Conservation (phyloP, 1,140 invertebrate genomes). For the Drosophila watanabei region DNA sequence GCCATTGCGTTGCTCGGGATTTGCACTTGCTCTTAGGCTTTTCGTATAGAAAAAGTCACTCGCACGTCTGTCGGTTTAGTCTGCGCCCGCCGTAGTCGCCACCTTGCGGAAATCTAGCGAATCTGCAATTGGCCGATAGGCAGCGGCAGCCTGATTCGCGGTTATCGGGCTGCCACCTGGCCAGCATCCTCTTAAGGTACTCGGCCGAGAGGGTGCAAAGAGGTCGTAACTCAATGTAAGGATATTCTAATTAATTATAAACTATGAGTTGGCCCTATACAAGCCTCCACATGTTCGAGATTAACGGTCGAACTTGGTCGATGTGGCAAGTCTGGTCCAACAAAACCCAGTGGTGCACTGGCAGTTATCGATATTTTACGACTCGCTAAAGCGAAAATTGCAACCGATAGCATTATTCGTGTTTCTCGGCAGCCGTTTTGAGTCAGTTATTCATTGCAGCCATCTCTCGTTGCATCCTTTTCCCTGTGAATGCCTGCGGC, state of each 20-base stretch:
- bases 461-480: not conserved
- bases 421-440: not conserved
- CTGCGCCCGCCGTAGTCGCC: constrained; percentile 75
- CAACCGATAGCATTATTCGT: not conserved
- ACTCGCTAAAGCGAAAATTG: not conserved
- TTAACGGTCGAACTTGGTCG: not conserved
- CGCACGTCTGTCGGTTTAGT: constrained; percentile 61
- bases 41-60: constrained; percentile 65
- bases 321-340: not conserved
- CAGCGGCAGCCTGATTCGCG: not conserved
- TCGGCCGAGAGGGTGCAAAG: no score
- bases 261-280: not conserved
- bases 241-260: not conserved
- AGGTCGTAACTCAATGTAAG: no score
- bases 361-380: constrained; percentile 8
- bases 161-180: constrained; percentile 8
- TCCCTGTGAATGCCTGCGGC: not conserved
- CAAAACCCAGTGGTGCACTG: not conserved
- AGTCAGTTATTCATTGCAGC: not conserved
- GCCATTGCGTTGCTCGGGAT: constrained; percentile 70
- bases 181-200: not conserved
- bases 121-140: constrained; percentile 43
- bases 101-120: constrained; percentile 76
- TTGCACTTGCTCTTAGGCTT: constrained; percentile 70
- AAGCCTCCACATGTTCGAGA: not conserved